A percentile compares a stretch with the other conserved stretches of the same genome.
Conservation (phyloP, 1,140 invertebrate species). For the Sycobia sp. region DNA sequence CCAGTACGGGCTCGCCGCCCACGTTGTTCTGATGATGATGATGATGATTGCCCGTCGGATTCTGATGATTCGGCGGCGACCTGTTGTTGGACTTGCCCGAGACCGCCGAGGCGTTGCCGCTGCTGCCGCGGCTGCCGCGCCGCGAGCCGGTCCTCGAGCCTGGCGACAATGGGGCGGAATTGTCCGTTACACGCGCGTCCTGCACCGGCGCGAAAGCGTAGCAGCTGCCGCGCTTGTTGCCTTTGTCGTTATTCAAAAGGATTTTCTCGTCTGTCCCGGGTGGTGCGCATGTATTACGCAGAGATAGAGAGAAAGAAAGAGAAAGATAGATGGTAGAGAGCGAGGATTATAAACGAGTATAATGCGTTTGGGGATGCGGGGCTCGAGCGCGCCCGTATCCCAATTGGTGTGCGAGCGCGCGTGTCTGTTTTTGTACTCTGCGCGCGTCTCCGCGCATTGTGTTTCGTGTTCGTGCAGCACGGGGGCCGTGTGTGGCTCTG, state of each 20-base stretch:
- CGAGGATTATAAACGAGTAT: too few species aligned
- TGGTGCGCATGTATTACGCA: too few species aligned
- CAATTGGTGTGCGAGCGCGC: too few species aligned
- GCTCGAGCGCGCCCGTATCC: too few species aligned
- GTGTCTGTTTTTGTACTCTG: too few species aligned
- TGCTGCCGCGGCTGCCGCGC: slow-evolving; percentile 71
- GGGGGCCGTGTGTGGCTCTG: too few species aligned
- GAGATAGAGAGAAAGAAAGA: too few species aligned
- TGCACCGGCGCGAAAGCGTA: slow-evolving; percentile 40
- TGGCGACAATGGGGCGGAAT: slow-evolving; percentile 60
- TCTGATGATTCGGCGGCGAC: slow-evolving; percentile 47
- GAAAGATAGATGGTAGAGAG: too few species aligned
- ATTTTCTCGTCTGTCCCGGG: slow-evolving; percentile 37
- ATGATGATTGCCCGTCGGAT: slow-evolving; percentile 46
- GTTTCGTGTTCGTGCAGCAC: too few species aligned
- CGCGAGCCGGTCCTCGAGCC: slow-evolving; percentile 71
- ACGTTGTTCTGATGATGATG: slow-evolving; percentile 38
- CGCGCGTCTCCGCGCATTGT: too few species aligned
- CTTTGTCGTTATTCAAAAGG: slow-evolving; percentile 35
- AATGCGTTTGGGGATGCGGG: too few species aligned
- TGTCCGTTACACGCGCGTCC: slow-evolving; percentile 50
- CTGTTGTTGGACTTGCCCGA: slow-evolving; percentile 65
- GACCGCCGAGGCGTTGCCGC: slow-evolving; percentile 67
- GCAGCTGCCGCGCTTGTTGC: slow-evolving; percentile 25
- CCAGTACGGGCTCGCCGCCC: slow-evolving; percentile 57